Percentiles rank a stretch among this genome's conserved stretches.
Evolutionary conservation across 2,113 vertebrate genomes (phyloP).

Genomic region (Ursus arctos): DNA sequence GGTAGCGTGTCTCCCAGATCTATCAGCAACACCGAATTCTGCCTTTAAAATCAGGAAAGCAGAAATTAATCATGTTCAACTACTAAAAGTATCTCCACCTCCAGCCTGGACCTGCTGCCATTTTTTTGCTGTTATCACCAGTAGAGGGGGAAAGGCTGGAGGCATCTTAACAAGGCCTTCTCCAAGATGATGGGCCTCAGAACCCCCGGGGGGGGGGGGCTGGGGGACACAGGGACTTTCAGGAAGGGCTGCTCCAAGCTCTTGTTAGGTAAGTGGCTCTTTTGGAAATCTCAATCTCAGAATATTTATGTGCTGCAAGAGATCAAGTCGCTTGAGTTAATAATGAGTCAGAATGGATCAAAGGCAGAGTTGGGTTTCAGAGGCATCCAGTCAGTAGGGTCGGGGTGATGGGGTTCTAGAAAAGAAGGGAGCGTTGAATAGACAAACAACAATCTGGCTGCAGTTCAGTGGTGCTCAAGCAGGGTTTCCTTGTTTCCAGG

Average conservation of each 20-base stretch:
- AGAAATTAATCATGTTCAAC: not conserved
- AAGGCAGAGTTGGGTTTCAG: not conserved
- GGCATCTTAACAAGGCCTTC: not conserved
- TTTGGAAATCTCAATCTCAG: slow-evolving; percentile 20
- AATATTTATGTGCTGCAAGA: slow-evolving; percentile 1
- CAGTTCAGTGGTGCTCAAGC: not conserved
- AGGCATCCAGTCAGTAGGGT: not conserved
- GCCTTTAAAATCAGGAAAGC: not conserved
- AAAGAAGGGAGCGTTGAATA: not conserved
- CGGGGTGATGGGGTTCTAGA: not conserved
- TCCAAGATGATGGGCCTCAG: not conserved
- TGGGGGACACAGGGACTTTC: not conserved
- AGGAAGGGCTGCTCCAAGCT: not conserved
- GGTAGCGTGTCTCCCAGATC: not conserved
- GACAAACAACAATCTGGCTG: not conserved
- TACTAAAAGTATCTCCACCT: not conserved
- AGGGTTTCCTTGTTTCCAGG: not conserved
- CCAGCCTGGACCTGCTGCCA: not conserved
- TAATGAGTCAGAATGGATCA: not conserved
- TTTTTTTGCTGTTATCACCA: not conserved
- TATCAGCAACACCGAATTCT: not conserved
- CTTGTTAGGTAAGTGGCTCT: not conserved
- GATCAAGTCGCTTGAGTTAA: slow-evolving; percentile 26
- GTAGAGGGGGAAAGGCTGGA: not conserved
- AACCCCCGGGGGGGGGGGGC: not conserved